Base-by-base conservation (phyloP, 2,888 invertebrate genomes). In the Platycheirus rosarum region DNA sequence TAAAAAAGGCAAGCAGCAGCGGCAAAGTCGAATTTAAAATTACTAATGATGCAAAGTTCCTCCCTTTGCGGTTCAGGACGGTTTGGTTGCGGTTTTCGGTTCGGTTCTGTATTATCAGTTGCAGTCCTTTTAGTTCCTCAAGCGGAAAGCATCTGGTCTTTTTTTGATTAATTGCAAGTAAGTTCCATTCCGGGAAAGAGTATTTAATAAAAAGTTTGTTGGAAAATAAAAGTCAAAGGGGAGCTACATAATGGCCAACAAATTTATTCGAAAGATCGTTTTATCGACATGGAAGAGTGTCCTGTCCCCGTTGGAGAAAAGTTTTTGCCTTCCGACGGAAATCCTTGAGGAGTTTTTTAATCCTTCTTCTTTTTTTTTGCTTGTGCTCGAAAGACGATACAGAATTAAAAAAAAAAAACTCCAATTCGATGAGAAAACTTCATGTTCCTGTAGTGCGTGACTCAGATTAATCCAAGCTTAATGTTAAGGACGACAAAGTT, bases 21-120 rank as follows among this genome's bases (percentile, higher is more conserved):
- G 51, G 70, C 46, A 57, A 44, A 51, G 65, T 71, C 75, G 70
- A 70, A 76, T 80, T 80, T 76, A 80, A 80, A 80, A 80, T 76
- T 80, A 80, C 80, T 80, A 80, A 80, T 80, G 75, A 80, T 75
- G 76, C 70, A 75, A 80, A 71, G 65, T 74, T 74, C 62, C 69
- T 65, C 76, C 60, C 62, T 68, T 60, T 35, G 65, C 57, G 57
- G 65, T 69, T n/a, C 18, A 18, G 29, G 5, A 6, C 8, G 8
- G 29, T 6, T 6, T 7, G 42, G 14, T 29, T 14, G 40, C 48
- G 29, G 29, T 37, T 55, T 3, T 8, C 23, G 55, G 14, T 40
- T 76, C 37, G 60, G 46, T 60, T 65, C 66, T 60, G 62, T 80
- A 80, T 71, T 80, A 80, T 80, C 80, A 80, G 80, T 71, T 70